Evolutionary conservation across 2,797 vertebrate genomes (phyloP), one percentile per base, ranked within the genome.

Genomic region (Sebastolobus alascanus): DNA sequence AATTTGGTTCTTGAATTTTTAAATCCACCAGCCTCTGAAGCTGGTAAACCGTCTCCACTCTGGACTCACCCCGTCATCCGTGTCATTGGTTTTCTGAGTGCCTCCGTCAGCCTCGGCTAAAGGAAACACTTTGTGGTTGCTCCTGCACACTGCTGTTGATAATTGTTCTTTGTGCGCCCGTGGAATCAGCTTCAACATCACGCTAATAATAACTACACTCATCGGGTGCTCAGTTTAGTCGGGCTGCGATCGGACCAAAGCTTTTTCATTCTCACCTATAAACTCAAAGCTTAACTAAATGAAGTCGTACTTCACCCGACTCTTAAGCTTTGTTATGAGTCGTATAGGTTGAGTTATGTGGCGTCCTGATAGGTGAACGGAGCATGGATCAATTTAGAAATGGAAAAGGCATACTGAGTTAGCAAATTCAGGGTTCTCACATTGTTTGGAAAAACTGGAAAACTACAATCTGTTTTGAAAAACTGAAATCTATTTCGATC

Each of bases 101-200:
- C 29, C 18, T 65, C 3, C 37, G 31, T n/a, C 76, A 54, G 75
- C 77, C 78, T 84, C 20, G 50, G 80, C 83, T 52, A 3, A 50
- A 66, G 27, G 50, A 73, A 46, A 55, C 69, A 75, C 74, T 38
- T 54, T 55, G 75, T 73, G 73, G 70, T 83, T 59, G 59, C 84
- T 85, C 73, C 59, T 81, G 67, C 73, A 68, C 77, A 67, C 68
- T 18, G 84, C 75, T 84, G 79, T 83, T 20, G 50, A 61, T 73
- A 13, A 56, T 2, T 37, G 75, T 87, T 75, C 37, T 75, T 60
- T 75, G 56, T 60, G 86, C 85, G 75, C 1, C 9, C 7, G 61
- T 88, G 77, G 74, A 84, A 27, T 74, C 81, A 71, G 73, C 83
- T 83, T 90, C 73, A 56, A 31, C 60, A 1, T 76, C 11, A 31